These are phyloP conservation scores for Gonocerus acuteangulatus DNA, from an alignment of 2,888 invertebrate species.

Conservation along the genomic window DNA sequence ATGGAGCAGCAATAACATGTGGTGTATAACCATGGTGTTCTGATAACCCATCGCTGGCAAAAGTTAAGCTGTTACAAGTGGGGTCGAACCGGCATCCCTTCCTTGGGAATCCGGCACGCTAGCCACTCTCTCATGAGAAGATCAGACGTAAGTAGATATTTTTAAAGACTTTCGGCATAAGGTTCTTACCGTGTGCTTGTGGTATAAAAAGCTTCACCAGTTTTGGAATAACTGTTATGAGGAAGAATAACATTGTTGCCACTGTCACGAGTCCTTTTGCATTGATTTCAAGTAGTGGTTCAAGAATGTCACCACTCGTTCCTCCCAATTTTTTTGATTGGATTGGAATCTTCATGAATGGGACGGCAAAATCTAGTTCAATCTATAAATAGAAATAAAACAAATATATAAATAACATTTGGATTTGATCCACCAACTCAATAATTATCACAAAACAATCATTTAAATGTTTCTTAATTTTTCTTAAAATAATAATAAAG, in stretches of 20 bases:
- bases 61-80: too few relatives aligned
- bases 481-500: too few relatives aligned
- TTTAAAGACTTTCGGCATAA: too few relatives aligned
- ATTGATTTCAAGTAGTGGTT: constrained; percentile 55
- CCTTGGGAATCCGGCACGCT: too few relatives aligned
- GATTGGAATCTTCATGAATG: constrained; percentile 60
- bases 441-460: too few relatives aligned
- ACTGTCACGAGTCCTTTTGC: constrained; percentile 53
- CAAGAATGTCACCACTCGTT: constrained; percentile 27
- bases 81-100: too few relatives aligned
- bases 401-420: background rate
- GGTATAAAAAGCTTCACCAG: constrained; percentile 37
- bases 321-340: constrained; percentile 46
- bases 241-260: constrained; percentile 51
- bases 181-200: constrained; percentile 31
- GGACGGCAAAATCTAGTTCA: constrained; percentile 57
- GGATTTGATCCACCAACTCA: background rate
- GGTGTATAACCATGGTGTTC: too few relatives aligned
- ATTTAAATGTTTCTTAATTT: too few relatives aligned
- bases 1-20: too few relatives aligned
- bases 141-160: too few relatives aligned
- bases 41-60: too few relatives aligned
- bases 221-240: constrained; percentile 51
- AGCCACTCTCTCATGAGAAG: too few relatives aligned
- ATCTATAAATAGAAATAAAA: constrained; percentile 47